These are phyloP conservation scores for Neostethus bicornis DNA, from an alignment of 2,797 vertebrate genomes.

Conservation along the genomic window DNA sequence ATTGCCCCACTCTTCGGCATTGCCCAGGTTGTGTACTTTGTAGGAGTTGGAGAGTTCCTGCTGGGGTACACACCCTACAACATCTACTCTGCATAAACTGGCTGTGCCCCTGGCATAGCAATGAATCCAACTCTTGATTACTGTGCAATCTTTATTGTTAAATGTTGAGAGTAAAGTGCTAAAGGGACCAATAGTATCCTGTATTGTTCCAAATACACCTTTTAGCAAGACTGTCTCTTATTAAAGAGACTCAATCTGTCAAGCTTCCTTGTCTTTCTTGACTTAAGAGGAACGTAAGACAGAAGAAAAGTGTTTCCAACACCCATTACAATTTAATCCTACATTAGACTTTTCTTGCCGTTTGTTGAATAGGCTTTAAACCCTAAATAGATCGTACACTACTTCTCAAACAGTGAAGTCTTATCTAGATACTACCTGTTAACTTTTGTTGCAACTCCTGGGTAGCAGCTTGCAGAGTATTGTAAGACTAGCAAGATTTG, in stretches of 20 bases:
- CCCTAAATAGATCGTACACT: conserved; percentile 14
- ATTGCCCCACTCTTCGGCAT: conserved; percentile 89
- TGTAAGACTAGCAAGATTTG: conserved; percentile 6
- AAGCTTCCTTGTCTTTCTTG: conserved; percentile 16
- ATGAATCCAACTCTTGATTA: conserved; percentile 41
- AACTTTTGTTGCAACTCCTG: conserved; percentile 3
- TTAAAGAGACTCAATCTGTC: conserved; percentile 30
- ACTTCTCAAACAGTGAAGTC: conserved; percentile 26
- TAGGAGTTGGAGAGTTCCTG: conserved; percentile 84
- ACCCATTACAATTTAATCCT: conserved; percentile 15
- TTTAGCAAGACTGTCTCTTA: conserved; percentile 36
- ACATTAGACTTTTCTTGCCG: conserved; percentile 9
- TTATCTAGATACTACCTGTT: conserved; percentile 19
- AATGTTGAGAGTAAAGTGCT: conserved; percentile 35
- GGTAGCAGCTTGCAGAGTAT: conserved; percentile 13
- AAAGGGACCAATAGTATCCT: conserved; percentile 44
- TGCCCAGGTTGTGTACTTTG: conserved; percentile 85
- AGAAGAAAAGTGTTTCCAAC: conserved; percentile 18
- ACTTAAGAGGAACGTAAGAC: conserved; percentile 26
- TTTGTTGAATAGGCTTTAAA: conserved; percentile 11
- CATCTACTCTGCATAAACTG: conserved; percentile 75
- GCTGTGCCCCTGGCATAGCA: conserved; percentile 33
- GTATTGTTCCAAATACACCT: conserved; percentile 32
- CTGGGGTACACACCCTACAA: conserved; percentile 79
- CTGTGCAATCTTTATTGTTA: conserved; percentile 55